Percentiles rank a stretch among this genome's conserved stretches.
Conservation (phyloP, 2,888 invertebrate genomes). For the Drosophila merina region DNA sequence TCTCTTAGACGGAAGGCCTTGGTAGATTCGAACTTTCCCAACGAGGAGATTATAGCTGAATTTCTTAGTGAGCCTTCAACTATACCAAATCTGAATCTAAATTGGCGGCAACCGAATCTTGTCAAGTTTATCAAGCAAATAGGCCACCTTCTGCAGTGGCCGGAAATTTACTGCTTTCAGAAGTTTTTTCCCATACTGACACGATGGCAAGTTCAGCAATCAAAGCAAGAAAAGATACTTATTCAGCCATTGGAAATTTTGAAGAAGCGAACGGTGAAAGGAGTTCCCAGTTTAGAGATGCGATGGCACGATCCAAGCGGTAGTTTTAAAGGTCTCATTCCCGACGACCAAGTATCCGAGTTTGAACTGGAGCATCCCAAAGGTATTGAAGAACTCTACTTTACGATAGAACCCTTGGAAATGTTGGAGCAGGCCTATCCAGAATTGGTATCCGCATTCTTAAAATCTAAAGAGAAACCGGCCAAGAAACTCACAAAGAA, state of each 20-base stretch:
- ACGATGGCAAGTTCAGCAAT: conserved; percentile 87
- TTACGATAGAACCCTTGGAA: conserved; percentile 89
- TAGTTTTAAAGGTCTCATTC: conserved; percentile 86
- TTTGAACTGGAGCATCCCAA: conserved; percentile 84
- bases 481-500: conserved; percentile 83
- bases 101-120: conserved; percentile 88
- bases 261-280: conserved; percentile 86
- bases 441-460: conserved; percentile 86
- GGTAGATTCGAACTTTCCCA: conserved; percentile 87
- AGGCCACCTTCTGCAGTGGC: conserved; percentile 89
- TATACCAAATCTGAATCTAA: conserved; percentile 85
- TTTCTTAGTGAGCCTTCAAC: conserved; percentile 86
- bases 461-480: conserved; percentile 86
- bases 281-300: conserved; percentile 89
- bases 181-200: conserved; percentile 91
- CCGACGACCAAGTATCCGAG: conserved; percentile 86
- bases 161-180: conserved; percentile 90
- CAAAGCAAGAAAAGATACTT: conserved; percentile 42
- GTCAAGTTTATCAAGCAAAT: conserved; percentile 89
- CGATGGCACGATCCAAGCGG: conserved; percentile 87
- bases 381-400: conserved; percentile 85
- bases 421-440: conserved; percentile 87
- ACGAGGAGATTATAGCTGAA: conserved; percentile 90
- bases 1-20: conserved; percentile 88
- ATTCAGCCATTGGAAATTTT: conserved; percentile 85